Base-by-base conservation (phyloP, 2,888 invertebrate species). In the Hermaeophaga mercurialis region DNA sequence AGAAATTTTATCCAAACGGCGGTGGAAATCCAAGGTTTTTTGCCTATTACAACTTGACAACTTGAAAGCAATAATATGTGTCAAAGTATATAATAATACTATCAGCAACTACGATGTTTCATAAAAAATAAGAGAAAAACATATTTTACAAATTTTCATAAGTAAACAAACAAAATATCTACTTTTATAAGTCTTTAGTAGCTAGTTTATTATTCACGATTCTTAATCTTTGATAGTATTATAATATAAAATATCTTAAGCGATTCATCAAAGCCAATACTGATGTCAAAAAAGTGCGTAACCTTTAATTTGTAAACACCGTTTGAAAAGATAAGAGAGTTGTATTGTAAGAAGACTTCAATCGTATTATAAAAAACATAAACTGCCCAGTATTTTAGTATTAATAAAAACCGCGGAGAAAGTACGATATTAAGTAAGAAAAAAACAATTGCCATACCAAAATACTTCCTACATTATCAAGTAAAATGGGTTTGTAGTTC, bases 311-410 rank as follows among this genome's bases (percentile, higher is more conserved):
- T 7, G 38, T 8, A 34, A 11, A 31, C 31, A 45, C 45, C 45
- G 47, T 36, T 53, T 36, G 9, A 31, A 48, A 48, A 24, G 14
- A 28, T 15, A 17, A 26, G 41, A 17, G n/a, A 33, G 33, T 14
- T 2, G 43, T 44, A 57, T 48, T 22, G 39, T 39, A 17, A 61
- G 47, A 62, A 62, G 59, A 59, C 59, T 58, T 58, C 47, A 52
- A 53, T 54, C 54, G 62, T 62, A 62, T 62, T 62, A 58, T 60
- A 52, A 48, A 41, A 50, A 34, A 43, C 2, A 39, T 46, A 48
- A 58, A 59, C 55, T 59, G 60, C 56, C 60, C 63, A 63, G 63
- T 63, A 63, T 63, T 63, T 58, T 61, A 63, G 63, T 58, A 48
- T 62, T 55, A 49, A 44, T 54, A 49, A n/a, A 31, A 41, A 19